Conservation (phyloP, 2,888 invertebrate genomes). For the Cosmopolites sordidus region DNA sequence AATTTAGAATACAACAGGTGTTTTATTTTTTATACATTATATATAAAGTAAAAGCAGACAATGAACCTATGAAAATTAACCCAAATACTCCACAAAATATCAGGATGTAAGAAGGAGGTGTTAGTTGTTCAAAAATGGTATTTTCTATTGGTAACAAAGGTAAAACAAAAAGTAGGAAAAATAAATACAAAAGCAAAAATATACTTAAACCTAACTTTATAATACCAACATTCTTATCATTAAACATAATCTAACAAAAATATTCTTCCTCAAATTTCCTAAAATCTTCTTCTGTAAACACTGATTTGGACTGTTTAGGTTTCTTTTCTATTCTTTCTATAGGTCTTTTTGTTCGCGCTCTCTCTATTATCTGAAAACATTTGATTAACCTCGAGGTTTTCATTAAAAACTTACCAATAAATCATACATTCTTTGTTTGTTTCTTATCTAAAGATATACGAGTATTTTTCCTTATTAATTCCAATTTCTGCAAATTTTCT, state of each 20-base stretch:
- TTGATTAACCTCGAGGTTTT: too few relatives aligned
- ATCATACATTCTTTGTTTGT: conserved; percentile 35
- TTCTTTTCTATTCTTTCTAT: conserved; percentile 45
- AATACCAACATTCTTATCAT: conserved; percentile 35
- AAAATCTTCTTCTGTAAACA: conserved; percentile 68
- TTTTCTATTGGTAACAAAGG: conserved; percentile 42
- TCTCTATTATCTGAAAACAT: conserved; percentile 52
- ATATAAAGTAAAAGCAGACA: conserved; percentile 39
- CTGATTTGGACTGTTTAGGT: conserved; percentile 54
- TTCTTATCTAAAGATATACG: conserved; percentile 39
- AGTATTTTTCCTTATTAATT: conserved; percentile 38
- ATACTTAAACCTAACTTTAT: conserved; percentile 34
- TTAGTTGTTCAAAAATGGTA: conserved; percentile 32
- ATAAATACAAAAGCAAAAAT: conserved; percentile 35
- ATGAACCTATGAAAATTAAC: conserved; percentile 39
- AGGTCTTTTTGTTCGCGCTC: conserved; percentile 54
- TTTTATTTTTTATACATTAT: conserved; percentile 33
- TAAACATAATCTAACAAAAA: conserved; percentile 42
- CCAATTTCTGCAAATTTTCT: conserved; percentile 42
- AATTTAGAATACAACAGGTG: too few relatives aligned
- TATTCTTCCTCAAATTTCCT: conserved; percentile 63
- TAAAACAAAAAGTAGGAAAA: conserved; percentile 39
- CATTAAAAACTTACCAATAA: too few relatives aligned
- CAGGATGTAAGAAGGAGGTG: conserved; percentile 36
- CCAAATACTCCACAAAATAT: conserved; percentile 38